These are phyloP conservation scores for Phocoena sinus DNA, from an alignment of 2,113 vertebrate genomes.

Conservation along the genomic window DNA sequence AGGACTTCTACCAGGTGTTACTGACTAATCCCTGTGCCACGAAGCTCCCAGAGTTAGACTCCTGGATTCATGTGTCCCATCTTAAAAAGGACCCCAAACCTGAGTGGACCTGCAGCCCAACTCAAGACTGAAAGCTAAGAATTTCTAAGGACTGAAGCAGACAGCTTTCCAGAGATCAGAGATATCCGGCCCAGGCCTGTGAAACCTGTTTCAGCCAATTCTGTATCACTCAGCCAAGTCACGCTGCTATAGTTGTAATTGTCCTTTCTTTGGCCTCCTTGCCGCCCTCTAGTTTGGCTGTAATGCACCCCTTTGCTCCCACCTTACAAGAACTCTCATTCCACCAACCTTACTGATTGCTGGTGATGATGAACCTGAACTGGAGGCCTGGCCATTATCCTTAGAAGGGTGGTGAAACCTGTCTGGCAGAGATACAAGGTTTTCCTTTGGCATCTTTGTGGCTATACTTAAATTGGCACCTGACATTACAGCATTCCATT, in stretches of 20 bases:
- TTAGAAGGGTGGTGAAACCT: neutral
- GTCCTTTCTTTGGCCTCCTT: neutral
- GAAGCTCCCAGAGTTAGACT: no score
- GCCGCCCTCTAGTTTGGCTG: neutral
- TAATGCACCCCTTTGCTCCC: neutral
- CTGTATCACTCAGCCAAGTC: rapidly evolving
- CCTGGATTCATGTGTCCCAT: neutral
- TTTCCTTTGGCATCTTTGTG: no score
- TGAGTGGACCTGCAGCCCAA: neutral
- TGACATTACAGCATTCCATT: no score
- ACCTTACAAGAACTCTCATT: no score
- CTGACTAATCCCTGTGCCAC: neutral
- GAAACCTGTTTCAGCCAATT: neutral
- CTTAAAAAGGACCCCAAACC: neutral
- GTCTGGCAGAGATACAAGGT: neutral
- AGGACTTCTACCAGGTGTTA: neutral
- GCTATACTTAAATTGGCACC: neutral
- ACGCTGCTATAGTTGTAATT: neutral
- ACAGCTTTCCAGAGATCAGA: neutral
- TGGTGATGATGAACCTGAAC: neutral
- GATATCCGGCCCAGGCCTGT: neutral
- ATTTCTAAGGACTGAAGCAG: neutral
- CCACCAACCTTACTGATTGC: no score
- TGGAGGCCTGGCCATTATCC: neutral
- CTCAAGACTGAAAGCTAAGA: neutral